These are phyloP conservation scores for Bellardia bayeri DNA, from an alignment of 2,888 invertebrate species.

Conservation along the genomic window DNA sequence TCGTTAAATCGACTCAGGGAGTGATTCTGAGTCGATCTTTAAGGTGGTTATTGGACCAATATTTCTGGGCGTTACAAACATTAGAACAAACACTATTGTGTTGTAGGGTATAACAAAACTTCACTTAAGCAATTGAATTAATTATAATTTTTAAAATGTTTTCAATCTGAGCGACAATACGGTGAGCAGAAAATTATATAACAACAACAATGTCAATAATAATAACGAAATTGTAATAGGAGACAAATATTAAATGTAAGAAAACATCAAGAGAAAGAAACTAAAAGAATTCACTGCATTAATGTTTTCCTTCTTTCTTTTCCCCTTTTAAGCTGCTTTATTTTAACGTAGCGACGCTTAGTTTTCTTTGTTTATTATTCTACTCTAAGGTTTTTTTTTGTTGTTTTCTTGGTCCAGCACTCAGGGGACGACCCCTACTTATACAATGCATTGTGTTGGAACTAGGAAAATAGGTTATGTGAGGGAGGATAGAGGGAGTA, in stretches of 20 bases:
- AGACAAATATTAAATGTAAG: not conserved
- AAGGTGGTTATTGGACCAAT: too few relatives aligned
- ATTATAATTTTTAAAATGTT: constrained; percentile 59
- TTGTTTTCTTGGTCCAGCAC: not conserved
- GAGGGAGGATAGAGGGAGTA: too few relatives aligned
- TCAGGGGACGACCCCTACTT: too few relatives aligned
- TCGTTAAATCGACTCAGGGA: too few relatives aligned
- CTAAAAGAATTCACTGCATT: constrained; percentile 34
- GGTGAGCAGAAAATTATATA: constrained; percentile 47
- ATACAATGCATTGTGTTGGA: too few relatives aligned
- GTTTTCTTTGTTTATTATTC: constrained; percentile 42
- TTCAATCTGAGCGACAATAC: constrained; percentile 44
- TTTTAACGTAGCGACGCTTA: not conserved
- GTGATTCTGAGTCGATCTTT: too few relatives aligned
- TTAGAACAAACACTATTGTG: too few relatives aligned
- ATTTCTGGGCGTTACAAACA: too few relatives aligned
- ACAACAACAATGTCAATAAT: constrained; percentile 29
- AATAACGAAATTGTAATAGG: constrained; percentile 12
- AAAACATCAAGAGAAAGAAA: constrained; percentile 18
- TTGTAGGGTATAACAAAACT: constrained; percentile 13
- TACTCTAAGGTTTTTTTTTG: constrained; percentile 37
- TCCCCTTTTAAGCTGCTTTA: not conserved
- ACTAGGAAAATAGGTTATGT: too few relatives aligned
- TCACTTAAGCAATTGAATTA: constrained; percentile 63
- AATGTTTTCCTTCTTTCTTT: constrained; percentile 25